Conservation (phyloP, 2,797 vertebrate genomes). For the Lagothrix lagotricha region DNA sequence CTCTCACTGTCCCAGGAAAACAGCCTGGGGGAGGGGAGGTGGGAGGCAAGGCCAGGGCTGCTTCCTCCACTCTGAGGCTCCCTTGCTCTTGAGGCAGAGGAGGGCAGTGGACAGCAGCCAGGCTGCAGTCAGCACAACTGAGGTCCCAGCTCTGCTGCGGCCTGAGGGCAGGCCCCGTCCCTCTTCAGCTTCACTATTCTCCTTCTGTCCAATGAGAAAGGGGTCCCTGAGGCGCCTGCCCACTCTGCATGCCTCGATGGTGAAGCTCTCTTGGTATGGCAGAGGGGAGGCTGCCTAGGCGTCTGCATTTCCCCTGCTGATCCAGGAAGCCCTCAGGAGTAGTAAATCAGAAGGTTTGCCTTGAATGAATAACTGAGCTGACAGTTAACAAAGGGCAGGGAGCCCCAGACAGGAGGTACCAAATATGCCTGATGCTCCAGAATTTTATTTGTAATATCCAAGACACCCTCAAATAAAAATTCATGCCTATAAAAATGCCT, state of each 20-base stretch:
- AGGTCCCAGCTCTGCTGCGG: neutral
- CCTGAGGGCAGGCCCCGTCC: rapidly evolving
- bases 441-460: neutral
- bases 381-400: neutral
- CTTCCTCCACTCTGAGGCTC: neutral
- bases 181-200: neutral
- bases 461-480: neutral
- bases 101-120: rapidly evolving
- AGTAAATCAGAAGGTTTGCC: neutral
- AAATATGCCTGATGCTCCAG: too few relatives aligned
- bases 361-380: neutral
- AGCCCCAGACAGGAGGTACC: neutral
- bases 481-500: neutral
- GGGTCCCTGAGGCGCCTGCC: neutral
- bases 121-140: neutral
- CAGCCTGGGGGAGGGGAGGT: too few relatives aligned
- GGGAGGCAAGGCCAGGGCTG: neutral
- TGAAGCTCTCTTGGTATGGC: neutral
- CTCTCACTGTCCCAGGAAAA: neutral
- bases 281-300: neutral
- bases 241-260: too few relatives aligned
- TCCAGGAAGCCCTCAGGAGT: neutral
- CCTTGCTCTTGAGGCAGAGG: neutral
- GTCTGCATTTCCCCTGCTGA: too few relatives aligned
- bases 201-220: neutral